A percentile compares a stretch with the other conserved stretches of the same genome.
phyloP scores from a whole-genome alignment of 2,797 vertebrate species.

The Onychomys torridus region DNA sequence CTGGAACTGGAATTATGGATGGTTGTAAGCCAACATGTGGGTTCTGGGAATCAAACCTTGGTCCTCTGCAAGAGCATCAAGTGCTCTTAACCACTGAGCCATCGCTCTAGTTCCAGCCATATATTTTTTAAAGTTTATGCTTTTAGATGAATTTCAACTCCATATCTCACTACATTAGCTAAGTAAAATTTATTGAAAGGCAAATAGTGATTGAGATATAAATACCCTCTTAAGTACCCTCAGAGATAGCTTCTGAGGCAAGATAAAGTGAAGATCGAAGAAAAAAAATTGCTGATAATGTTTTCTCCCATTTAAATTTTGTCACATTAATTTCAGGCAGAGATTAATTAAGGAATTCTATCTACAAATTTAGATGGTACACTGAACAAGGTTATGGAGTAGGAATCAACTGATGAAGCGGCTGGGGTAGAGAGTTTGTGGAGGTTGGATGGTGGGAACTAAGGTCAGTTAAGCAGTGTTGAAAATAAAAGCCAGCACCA shows the following conservation, averaged over 20 bases:
- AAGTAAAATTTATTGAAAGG: constrained; percentile 34
- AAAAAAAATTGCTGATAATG: too few relatives aligned
- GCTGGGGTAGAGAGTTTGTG: background rate
- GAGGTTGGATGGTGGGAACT: background rate
- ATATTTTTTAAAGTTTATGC: background rate
- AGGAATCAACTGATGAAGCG: background rate
- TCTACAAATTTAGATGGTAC: too few relatives aligned
- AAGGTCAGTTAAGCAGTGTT: background rate
- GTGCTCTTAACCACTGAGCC: background rate
- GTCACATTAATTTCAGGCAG: background rate
- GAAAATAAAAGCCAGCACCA: background rate
- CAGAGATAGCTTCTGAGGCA: background rate
- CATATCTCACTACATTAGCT: background rate
- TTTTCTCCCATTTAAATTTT: background rate
- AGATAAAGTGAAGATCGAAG: background rate
- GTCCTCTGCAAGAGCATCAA: background rate
- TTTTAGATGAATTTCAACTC: background rate
- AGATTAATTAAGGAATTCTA: background rate
- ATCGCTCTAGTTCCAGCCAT: background rate
- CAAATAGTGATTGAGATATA: background rate
- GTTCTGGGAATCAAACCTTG: background rate
- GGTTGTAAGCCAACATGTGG: background rate
- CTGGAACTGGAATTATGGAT: background rate
- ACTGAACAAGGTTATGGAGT: background rate
- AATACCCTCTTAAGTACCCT: too few relatives aligned